These are phyloP conservation scores for Atrichornis clamosus DNA, from an alignment of 2,113 vertebrate genomes.

Conservation along the genomic window DNA sequence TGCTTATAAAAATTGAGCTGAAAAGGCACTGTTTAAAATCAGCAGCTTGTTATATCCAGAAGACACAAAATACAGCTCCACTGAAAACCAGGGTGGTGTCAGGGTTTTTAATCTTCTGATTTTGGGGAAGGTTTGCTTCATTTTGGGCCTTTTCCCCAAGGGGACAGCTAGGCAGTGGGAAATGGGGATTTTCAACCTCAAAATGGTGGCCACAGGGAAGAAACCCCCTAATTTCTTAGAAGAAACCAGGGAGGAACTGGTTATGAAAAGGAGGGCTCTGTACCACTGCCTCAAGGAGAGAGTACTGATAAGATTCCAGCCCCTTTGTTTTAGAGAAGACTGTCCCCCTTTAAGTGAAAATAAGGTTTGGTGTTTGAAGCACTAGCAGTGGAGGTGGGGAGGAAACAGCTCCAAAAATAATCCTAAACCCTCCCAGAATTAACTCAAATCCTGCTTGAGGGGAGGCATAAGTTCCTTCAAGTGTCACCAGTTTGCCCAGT, in stretches of 20 bases:
- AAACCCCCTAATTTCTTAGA: neutral
- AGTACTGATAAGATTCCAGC: neutral
- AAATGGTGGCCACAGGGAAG: neutral
- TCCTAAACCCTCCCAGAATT: neutral
- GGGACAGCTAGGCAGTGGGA: neutral
- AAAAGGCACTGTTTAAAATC: neutral
- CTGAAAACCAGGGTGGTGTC: accelerated
- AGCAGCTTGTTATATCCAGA: neutral
- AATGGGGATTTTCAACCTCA: neutral
- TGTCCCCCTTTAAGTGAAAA: neutral
- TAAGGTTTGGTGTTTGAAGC: neutral
- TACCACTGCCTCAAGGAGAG: neutral
- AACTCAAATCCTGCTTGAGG: neutral
- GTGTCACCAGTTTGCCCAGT: neutral
- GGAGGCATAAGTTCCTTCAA: neutral
- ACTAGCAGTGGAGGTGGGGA: neutral
- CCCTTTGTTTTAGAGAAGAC: neutral
- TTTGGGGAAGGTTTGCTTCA: neutral
- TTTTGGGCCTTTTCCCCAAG: neutral
- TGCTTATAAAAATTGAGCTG: neutral
- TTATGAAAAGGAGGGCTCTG: neutral
- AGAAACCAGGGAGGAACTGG: neutral
- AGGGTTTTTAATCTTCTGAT: neutral
- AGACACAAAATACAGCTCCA: neutral
- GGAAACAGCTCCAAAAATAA: neutral